Evolutionary conservation across 2,113 vertebrate species (phyloP), one percentile per base, ranked within the genome.

Genomic region (Notothenia coriiceps): DNA sequence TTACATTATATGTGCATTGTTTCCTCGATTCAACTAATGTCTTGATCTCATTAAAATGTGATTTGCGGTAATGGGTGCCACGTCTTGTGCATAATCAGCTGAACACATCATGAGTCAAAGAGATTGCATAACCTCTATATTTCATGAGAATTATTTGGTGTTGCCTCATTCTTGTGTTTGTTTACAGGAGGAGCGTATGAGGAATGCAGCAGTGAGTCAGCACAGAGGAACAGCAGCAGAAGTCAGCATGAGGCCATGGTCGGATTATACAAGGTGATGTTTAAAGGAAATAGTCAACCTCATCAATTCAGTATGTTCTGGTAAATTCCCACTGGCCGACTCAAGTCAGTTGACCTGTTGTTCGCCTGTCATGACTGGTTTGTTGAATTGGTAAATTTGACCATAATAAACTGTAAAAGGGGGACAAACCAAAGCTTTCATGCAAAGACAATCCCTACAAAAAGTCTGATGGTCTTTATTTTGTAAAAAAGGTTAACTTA

Each of bases 141-240:
- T 90, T 90, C 74, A 80, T 86, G 71, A 83, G 67, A 66, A 22
- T 62, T 83, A 51, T 47, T 62, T 47, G 29, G 51, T 77, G 22
- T 89, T 91, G 63, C 74, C 82, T 89, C 86, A 81, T 77, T 79
- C 74, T 70, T 78, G 57, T 57, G 84, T 77, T 72, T 92, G 70
- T 87, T 88, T 88, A 86, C 71, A 78, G 69, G 59, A 57, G 33
- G 22, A 56, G 69, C 3, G 43, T 51, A 51, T 40, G 78, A 89
- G 87, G 81, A 88, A 86, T 80, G 76, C 70, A 79, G 75, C 72
- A 44, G 54, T 90, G 88, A 90, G 82, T 92, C 86, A 93, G 88
- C 87, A 75, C 29, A 29, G 67, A 49, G 54, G 55, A 75, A 81
- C 4, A 14, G 52, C 83, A 78, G 43, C 5, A 47, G 62, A 72